Conservation (phyloP, 2,113 vertebrate species). For the Elgaria multicarinata region DNA sequence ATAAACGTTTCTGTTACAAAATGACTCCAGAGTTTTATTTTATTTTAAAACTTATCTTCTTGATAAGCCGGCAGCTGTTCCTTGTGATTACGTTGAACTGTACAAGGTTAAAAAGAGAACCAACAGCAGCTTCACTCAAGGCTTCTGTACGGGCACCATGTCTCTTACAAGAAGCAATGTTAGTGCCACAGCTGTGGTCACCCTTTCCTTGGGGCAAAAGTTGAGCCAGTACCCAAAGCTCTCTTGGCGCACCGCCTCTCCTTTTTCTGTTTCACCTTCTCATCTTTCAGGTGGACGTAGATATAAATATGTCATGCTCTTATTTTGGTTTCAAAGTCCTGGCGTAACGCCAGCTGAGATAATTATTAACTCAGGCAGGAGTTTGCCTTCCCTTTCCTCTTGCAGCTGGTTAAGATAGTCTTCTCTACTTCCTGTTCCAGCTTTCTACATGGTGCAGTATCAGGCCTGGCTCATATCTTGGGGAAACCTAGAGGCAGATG, state of each 20-base stretch:
- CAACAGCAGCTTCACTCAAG: neutral
- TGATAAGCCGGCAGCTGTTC: neutral
- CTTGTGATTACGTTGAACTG: constrained; percentile 2
- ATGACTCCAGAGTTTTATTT: neutral
- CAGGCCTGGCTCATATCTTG: neutral
- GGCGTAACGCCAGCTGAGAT: constrained; percentile 16
- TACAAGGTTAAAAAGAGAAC: neutral
- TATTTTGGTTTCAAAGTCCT: constrained; percentile 26
- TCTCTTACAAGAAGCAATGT: neutral
- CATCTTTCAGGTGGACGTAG: constrained; percentile 23
- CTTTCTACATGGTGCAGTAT: neutral
- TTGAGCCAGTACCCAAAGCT: neutral
- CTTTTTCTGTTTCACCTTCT: neutral
- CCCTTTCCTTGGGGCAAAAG: neutral
- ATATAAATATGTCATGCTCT: constrained; percentile 12
- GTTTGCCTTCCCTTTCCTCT: neutral
- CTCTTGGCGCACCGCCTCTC: neutral
- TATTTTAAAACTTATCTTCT: neutral
- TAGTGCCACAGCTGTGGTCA: neutral
- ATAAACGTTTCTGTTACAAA: neutral
- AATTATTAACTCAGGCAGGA: neutral
- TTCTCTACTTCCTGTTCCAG: neutral
- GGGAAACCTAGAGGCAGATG: neutral
- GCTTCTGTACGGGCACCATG: accelerated
- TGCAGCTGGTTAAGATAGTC: neutral